Conservation (phyloP, 2,113 vertebrate species). For the Brienomyrus brachyistius region DNA sequence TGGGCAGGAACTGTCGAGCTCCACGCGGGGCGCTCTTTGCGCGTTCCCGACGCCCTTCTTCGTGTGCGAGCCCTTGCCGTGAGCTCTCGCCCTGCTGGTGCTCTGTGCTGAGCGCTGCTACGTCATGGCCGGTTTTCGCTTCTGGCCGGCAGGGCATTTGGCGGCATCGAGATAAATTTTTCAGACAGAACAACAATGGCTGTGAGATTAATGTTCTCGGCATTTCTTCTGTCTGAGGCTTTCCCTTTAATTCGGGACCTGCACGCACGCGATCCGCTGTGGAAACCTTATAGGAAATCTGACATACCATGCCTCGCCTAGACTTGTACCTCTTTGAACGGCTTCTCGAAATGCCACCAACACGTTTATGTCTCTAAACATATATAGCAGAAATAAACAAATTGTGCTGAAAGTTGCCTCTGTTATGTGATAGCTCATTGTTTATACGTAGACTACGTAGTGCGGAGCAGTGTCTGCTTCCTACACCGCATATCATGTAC, state of each 20-base stretch:
- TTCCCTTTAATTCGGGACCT: neutral
- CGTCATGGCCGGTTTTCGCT: neutral
- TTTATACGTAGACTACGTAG: neutral
- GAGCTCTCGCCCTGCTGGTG: neutral
- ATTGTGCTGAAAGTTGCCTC: neutral
- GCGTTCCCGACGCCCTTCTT: neutral
- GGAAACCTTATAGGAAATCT: neutral
- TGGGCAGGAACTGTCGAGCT: conserved; percentile 40
- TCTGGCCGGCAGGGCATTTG: neutral
- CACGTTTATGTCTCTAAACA: neutral
- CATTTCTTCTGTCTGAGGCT: neutral
- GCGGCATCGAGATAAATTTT: neutral
- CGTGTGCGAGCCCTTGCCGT: neutral
- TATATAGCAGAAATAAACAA: neutral
- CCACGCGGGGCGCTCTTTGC: conserved; percentile 19
- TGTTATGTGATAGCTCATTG: neutral
- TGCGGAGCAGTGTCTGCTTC: neutral
- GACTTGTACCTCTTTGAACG: neutral
- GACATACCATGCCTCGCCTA: neutral
- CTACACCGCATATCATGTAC: neutral
- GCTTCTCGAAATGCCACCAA: neutral
- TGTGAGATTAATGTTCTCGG: neutral
- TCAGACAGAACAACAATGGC: neutral
- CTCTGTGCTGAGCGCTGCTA: neutral
- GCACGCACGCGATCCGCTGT: neutral